Conservation (phyloP, 2,888 invertebrate species). For the Gryllus longicercus region DNA sequence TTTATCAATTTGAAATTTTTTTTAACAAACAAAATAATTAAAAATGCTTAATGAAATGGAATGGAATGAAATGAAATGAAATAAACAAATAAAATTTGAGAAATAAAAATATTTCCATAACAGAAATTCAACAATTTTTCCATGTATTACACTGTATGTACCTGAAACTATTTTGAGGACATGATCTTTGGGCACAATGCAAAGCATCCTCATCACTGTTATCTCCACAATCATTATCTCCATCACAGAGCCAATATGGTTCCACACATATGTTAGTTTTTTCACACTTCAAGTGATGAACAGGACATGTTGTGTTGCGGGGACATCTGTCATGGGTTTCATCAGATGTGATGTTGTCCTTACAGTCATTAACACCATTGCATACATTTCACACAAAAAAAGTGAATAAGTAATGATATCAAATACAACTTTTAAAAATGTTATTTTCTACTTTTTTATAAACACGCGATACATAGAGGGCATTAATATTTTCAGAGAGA, state of each 20-base stretch:
- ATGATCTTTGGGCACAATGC: constrained; percentile 83
- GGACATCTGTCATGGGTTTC: constrained; percentile 87
- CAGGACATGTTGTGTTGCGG: constrained; percentile 81
- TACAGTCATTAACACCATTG: constrained; percentile 91
- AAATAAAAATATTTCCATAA: neutral
- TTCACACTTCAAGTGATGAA: constrained; percentile 86
- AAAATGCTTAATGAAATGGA: too few relatives aligned
- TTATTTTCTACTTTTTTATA: too few relatives aligned
- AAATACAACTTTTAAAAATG: too few relatives aligned
- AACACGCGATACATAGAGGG: too few relatives aligned
- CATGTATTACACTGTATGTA: constrained; percentile 32
- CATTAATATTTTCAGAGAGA: too few relatives aligned
- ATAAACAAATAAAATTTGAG: neutral
- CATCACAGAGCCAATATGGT: constrained; percentile 96
- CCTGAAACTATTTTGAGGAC: constrained; percentile 84
- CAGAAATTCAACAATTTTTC: neutral
- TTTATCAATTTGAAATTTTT: too few relatives aligned
- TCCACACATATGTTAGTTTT: constrained; percentile 96
- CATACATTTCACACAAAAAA: constrained; percentile 55
- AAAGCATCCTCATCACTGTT: constrained; percentile 88
- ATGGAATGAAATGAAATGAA: neutral
- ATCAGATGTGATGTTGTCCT: constrained; percentile 86
- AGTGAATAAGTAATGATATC: too few relatives aligned
- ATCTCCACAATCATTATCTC: constrained; percentile 94
- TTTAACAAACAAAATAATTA: too few relatives aligned